A percentile compares a stretch with the other conserved stretches of the same genome.
Evolutionary conservation across 1,140 invertebrate species (phyloP).

Genomic region (Metopolophium dirhodum): DNA sequence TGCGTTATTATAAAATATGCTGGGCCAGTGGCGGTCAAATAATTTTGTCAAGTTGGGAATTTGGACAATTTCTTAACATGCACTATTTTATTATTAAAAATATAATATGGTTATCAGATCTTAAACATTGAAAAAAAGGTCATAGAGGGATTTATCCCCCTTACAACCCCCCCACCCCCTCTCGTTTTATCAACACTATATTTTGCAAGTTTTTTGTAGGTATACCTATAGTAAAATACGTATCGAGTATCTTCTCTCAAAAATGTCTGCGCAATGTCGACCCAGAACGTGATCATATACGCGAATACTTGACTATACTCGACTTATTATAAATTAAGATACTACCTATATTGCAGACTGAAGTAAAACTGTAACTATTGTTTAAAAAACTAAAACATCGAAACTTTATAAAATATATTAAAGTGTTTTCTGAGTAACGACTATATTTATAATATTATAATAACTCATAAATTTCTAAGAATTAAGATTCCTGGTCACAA

Average conservation of each 20-base stretch:
- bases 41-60: too few relatives aligned
- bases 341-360: too few relatives aligned
- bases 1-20: background rate
- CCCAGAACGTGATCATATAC: background rate
- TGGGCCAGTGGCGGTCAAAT: too few relatives aligned
- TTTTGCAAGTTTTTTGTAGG: background rate
- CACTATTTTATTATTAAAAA: too few relatives aligned
- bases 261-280: background rate
- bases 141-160: too few relatives aligned
- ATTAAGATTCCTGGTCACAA: background rate
- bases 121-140: too few relatives aligned
- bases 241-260: background rate
- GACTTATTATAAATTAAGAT: background rate
- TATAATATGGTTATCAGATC: too few relatives aligned
- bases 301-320: background rate
- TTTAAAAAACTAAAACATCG: background rate
- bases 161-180: too few relatives aligned
- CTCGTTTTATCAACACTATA: too few relatives aligned
- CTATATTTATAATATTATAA: conserved; percentile 7
- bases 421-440: conserved; percentile 9
- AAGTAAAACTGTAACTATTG: background rate
- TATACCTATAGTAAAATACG: background rate
- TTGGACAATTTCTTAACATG: too few relatives aligned
- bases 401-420: background rate
- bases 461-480: background rate